These are phyloP conservation scores for Acleris literana DNA, from an alignment of 2,888 invertebrate genomes.

Conservation along the genomic window DNA sequence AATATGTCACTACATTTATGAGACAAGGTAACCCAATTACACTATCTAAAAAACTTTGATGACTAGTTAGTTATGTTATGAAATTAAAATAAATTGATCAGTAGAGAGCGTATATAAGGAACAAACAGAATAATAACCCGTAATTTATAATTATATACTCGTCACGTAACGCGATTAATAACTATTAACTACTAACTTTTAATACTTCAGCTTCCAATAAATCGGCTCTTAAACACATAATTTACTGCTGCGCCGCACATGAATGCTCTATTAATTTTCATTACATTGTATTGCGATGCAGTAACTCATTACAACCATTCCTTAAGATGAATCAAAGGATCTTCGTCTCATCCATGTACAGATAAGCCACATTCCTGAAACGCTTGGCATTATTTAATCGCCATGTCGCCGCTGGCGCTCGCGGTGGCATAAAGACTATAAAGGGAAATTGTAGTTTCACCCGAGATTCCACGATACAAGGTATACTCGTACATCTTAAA, in stretches of 20 bases:
- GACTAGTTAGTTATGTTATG: background rate
- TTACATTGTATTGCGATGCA: background rate
- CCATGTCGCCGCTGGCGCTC: conserved; percentile 6
- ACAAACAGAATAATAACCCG: conserved; percentile 1
- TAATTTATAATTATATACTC: conserved; percentile 1
- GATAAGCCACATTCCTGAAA: conserved; percentile 10
- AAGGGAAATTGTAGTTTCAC: conserved; percentile 34
- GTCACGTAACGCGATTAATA: background rate
- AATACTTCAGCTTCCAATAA: background rate
- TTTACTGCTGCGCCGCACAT: background rate
- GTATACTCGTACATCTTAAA: conserved; percentile 43
- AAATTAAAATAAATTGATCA: background rate
- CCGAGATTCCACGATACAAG: conserved; percentile 30
- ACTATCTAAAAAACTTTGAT: conserved; percentile 11
- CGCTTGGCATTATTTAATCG: conserved; percentile 11
- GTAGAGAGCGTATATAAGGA: background rate
- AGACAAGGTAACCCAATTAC: conserved; percentile 11
- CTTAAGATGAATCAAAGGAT: conserved; percentile 8
- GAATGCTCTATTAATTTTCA: background rate
- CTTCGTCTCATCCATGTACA: conserved; percentile 7
- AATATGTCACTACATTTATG: conserved; percentile 5
- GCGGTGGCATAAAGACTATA: conserved; percentile 1
- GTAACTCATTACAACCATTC: background rate
- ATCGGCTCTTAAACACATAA: conserved; percentile 6
- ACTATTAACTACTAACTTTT: conserved; percentile 4